A percentile compares a stretch with the other conserved stretches of the same genome.
These are phyloP conservation scores for Drosophila arizonae DNA, from an alignment of 1,140 invertebrate genomes.

Conservation along the genomic window DNA sequence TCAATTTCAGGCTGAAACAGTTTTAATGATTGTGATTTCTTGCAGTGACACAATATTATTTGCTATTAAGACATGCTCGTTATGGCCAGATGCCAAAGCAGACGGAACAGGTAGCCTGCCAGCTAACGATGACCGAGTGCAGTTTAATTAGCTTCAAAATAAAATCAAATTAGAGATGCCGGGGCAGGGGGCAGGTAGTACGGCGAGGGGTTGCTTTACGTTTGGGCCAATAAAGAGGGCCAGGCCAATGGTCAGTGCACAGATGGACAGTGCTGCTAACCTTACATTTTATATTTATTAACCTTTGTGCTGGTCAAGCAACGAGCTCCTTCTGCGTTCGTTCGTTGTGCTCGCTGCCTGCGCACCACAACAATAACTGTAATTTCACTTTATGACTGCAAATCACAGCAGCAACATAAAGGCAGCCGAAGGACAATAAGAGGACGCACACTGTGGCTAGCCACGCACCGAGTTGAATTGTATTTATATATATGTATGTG, in stretches of 20 bases:
- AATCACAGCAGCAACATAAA: slow-evolving; percentile 79
- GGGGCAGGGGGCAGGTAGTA: too few relatives aligned
- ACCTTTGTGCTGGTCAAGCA: slow-evolving; percentile 47
- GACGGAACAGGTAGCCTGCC: slow-evolving; percentile 13
- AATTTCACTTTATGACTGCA: slow-evolving; percentile 81
- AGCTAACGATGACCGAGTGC: slow-evolving; percentile 66
- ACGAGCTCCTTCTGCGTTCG: slow-evolving; percentile 13
- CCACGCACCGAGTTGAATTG: slow-evolving; percentile 28
- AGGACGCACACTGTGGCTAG: slow-evolving; percentile 35
- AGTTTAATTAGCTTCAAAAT: slow-evolving; percentile 80
- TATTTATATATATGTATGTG: slow-evolving; percentile 24
- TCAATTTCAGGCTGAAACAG: too few relatives aligned
- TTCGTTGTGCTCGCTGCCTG: slow-evolving; percentile 11
- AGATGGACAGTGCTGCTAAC: slow-evolving; percentile 45
- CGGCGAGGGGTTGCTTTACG: neutral
- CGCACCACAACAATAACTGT: slow-evolving; percentile 70
- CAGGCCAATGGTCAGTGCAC: slow-evolving; percentile 22
- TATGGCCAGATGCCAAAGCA: slow-evolving; percentile 28
- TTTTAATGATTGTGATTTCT: neutral
- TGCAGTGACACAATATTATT: slow-evolving; percentile 46
- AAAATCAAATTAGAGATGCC: slow-evolving; percentile 64
- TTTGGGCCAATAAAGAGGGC: slow-evolving; percentile 40
- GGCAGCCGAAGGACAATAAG: slow-evolving; percentile 44
- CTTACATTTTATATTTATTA: slow-evolving; percentile 80
- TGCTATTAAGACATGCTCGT: slow-evolving; percentile 34